A percentile compares a stretch with the other conserved stretches of the same genome.
Conservation (phyloP, 2,888 invertebrate species). For the Dorcus parallelipipedus region DNA sequence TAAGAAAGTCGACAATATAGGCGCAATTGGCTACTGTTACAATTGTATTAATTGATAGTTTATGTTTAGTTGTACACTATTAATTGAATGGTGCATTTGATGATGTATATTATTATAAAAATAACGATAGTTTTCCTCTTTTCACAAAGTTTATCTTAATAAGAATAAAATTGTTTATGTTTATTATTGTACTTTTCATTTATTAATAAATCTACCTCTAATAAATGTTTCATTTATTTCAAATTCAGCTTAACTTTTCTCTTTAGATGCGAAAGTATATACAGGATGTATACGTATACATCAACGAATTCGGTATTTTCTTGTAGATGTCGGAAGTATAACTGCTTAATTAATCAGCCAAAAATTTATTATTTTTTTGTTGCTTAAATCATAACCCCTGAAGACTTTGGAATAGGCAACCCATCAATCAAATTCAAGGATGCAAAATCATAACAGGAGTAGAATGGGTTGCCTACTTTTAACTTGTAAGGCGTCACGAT, state of each 20-base stretch:
- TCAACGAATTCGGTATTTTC: too few species aligned
- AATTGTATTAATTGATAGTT: conserved; percentile 7
- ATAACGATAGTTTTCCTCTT: conserved; percentile 20
- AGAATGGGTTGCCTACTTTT: too few species aligned
- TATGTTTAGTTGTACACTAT: not conserved
- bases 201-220: conserved; percentile 54
- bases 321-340: too few species aligned
- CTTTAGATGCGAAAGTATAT: not conserved
- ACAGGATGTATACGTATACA: too few species aligned
- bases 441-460: too few species aligned
- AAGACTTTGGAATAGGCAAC: too few species aligned
- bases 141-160: conserved; percentile 40
- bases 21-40: conserved; percentile 14
- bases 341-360: too few species aligned
- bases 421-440: too few species aligned
- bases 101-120: conserved; percentile 17
- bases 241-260: conserved; percentile 4
- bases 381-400: too few species aligned
- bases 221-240: conserved; percentile 24
- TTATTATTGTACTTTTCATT: conserved; percentile 47
- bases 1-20: conserved; percentile 9
- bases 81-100: conserved; percentile 18
- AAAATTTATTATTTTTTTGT: too few species aligned
- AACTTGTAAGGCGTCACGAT: too few species aligned
- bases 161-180: conserved; percentile 46